Percentiles rank a stretch among this genome's conserved stretches.
These are phyloP conservation scores for Heliocidaris erythrogramma DNA, from an alignment of 35 echinoderm and acorn worm genomes.

Conservation along the genomic window DNA sequence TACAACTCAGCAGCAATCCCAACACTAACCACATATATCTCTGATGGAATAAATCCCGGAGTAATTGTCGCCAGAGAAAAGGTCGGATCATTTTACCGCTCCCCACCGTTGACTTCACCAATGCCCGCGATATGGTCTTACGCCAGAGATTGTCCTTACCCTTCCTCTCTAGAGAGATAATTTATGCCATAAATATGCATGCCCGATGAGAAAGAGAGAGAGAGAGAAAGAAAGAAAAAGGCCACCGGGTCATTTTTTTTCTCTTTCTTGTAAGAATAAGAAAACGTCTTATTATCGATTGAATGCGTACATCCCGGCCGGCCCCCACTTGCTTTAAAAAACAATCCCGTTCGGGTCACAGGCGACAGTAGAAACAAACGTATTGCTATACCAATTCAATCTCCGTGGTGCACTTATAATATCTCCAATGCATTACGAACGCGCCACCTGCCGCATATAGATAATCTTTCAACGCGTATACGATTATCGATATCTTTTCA, in stretches of 20 bases:
- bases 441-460: neutral
- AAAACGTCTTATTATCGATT: slow-evolving; percentile 18
- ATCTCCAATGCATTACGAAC: neutral
- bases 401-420: neutral
- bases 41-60: too few species aligned
- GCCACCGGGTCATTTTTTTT: slow-evolving; percentile 2
- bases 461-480: neutral
- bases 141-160: neutral
- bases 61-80: too few species aligned
- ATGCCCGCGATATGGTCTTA: neutral
- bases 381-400: neutral
- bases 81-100: neutral
- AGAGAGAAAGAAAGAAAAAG: neutral
- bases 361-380: neutral
- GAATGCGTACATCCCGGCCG: neutral
- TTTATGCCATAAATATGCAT: slow-evolving; percentile 13
- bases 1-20: too few species aligned
- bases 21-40: too few species aligned
- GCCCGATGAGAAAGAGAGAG: neutral
- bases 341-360: neutral
- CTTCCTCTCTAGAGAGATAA: neutral
- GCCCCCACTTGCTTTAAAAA: neutral
- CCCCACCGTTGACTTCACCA: neutral
- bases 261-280: neutral
- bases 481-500: neutral